Base-by-base conservation (phyloP, 2,113 vertebrate species). In the Pluvialis apricaria region DNA sequence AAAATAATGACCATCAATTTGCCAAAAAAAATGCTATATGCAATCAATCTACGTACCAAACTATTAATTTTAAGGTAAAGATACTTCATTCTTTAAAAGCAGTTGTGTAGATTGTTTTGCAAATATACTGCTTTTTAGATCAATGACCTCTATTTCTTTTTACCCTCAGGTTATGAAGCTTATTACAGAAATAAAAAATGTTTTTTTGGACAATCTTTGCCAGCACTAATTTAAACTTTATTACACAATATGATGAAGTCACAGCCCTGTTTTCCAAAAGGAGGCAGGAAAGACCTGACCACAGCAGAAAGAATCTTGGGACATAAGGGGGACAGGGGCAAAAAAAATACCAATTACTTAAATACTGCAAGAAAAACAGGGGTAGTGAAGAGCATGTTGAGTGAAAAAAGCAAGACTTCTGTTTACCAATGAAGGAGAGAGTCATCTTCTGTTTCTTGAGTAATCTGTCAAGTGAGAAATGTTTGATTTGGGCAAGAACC, bases 401-500 rank as follows among this genome's bases (percentile, higher is more conserved):
- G 90, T 68, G 40, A 68, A 91, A 91, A 91, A 89, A 93, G 90
- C 26, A n/a, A 77, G 89, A 22, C 55, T 88, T 79, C 80, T 40
- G 22, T 96, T 95, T 95, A 90, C 40, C 2, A 0, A 3, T 60
- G 82, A 76, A 89, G 52, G n/a, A 89, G 6, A 84, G 51, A 73
- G 61, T 57, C 38, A 82, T 92, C 38, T 87, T 91, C 65, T 78
- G n/a, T 82, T 93, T 91, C 92, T 91, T 89, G 69, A 68, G 81
- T 44, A 93, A 92, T 96, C 83, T 92, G 69, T 66, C 65, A 81
- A 94, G 84, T 57, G 78, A 89, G 36, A 89, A 88, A 71, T 73
- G 78, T 91, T 92, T 81, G 42, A 88, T 89, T 87, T 96, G 83
- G 91, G 65, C 36, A 72, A 97, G 94, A 97, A 95, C 54, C 94